Evolutionary conservation across 2,888 invertebrate genomes (phyloP), one percentile per base, ranked within the genome.

Genomic region (Strigamia transsilvanica): DNA sequence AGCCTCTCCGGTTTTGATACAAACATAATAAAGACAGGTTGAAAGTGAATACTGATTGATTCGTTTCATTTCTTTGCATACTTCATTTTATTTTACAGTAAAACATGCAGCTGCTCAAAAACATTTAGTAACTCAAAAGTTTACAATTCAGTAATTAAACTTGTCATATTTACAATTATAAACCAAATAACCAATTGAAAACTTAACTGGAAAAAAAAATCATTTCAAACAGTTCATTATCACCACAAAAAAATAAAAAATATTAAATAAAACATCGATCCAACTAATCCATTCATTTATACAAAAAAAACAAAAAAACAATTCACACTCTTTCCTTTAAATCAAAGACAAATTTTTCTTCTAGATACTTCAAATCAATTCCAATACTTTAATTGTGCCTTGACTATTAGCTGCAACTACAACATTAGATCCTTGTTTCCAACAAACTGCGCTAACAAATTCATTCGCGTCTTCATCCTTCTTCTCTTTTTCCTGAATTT

Each of bases 391-490:
- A 86, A 97, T 96, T 85, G 94, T 93, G 80, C 97, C 97, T 89
- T 96, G 96, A 87, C 96, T 96, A 89, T 97, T 97, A 81, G 97
- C 97, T 78, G 97, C 96, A 18, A 97, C 92, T 34, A 96, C 93
- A 83, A 95, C 94, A 88, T 94, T 93, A 32, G 94, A 93, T 85
- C 93, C 91, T 88, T 88, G 93, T 84, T 94, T 91, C 97, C 97
- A 98, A 87, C 96, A 96, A 7, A 98, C 97, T 0, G 97, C 97
- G 15, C 97, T 97, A 80, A 98, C 97, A 90, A 97, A 97, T 89
- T 97, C 97, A 85, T 93, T 94, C 1, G 93, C 91, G 83, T 96
- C 96, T 86, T 95, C 95, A 85, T 95, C 95, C 56, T 93, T 90
- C 86, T 93, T 92, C 84, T 93, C 93, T 84, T 92, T 92, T 83